phyloP scores from a whole-genome alignment of 2,113 vertebrate genomes.

The Oryzias celebensis region DNA sequence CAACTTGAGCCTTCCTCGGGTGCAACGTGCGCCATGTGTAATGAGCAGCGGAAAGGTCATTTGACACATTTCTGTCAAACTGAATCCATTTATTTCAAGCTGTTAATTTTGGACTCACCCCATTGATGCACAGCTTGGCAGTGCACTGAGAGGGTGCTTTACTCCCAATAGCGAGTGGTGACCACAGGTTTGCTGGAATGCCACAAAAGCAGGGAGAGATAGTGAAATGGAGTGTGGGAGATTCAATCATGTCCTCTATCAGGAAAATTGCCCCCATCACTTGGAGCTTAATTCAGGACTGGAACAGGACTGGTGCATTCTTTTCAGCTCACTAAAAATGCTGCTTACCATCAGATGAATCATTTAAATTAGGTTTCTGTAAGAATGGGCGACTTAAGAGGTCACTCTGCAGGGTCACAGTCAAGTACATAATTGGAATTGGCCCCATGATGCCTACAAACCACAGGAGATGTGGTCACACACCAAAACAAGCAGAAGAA shows the following conservation, averaged over 20 bases:
- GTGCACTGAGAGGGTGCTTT: slow-evolving; percentile 65
- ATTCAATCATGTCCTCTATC: slow-evolving; percentile 71
- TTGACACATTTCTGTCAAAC: slow-evolving; percentile 78
- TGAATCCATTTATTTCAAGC: slow-evolving; percentile 79
- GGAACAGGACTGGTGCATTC: slow-evolving; percentile 47
- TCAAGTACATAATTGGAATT: slow-evolving; percentile 79
- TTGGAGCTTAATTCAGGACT: slow-evolving; percentile 68
- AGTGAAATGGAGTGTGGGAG: slow-evolving; percentile 69
- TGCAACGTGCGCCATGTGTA: slow-evolving; percentile 69
- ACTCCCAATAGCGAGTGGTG: slow-evolving; percentile 58
- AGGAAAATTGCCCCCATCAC: slow-evolving; percentile 71
- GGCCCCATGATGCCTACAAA: slow-evolving; percentile 63
- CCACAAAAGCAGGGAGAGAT: slow-evolving; percentile 54
- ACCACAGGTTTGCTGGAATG: slow-evolving; percentile 65
- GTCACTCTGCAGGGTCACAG: slow-evolving; percentile 71
- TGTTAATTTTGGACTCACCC: slow-evolving; percentile 75
- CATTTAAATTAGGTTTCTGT: slow-evolving; percentile 67
- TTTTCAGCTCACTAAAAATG: slow-evolving; percentile 73
- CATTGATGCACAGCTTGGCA: slow-evolving; percentile 48
- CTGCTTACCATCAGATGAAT: slow-evolving; percentile 67
- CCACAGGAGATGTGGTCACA: slow-evolving; percentile 61
- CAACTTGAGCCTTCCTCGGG: slow-evolving; percentile 70
- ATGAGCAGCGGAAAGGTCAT: slow-evolving; percentile 80
- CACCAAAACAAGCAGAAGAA: slow-evolving; percentile 60
- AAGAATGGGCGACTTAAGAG: slow-evolving; percentile 69